phyloP scores from a whole-genome alignment of 2,113 vertebrate species.

The Gallinago paraguaiae region DNA sequence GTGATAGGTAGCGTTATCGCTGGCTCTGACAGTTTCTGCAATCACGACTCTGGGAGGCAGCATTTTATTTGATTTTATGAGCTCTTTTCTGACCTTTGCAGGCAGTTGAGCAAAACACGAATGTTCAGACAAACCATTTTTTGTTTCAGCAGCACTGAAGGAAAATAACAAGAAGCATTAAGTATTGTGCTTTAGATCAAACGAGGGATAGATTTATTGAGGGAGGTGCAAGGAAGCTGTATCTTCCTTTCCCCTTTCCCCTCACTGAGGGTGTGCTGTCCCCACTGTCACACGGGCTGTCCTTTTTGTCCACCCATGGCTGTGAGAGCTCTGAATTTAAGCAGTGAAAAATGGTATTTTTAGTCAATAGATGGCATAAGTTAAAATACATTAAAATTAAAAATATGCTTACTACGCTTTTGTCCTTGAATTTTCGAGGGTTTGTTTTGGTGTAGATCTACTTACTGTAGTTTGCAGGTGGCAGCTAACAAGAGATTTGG shows the following conservation, averaged over 20 bases:
- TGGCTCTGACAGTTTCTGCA: background rate
- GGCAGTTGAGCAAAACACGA: background rate
- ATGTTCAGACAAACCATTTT: background rate
- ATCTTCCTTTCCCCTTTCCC: background rate
- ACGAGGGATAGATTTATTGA: background rate
- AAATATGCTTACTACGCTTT: background rate
- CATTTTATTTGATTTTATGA: background rate
- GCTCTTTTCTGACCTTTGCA: constrained; percentile 5
- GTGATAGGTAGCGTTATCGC: background rate
- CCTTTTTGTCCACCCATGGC: background rate
- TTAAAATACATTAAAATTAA: background rate
- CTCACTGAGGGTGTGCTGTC: background rate
- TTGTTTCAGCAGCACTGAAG: background rate
- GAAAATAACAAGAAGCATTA: background rate
- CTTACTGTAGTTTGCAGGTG: background rate
- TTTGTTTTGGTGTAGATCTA: background rate
- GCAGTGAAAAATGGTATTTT: background rate
- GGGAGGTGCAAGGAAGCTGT: background rate
- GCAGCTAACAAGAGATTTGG: background rate
- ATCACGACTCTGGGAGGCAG: background rate
- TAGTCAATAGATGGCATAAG: background rate
- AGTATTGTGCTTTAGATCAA: background rate
- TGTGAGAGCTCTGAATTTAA: background rate
- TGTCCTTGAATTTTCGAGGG: background rate
- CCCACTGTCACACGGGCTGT: background rate